Percentiles rank a stretch among this genome's conserved stretches.
Evolutionary conservation across 2,797 vertebrate genomes (phyloP).

Genomic region (Pantherophis alleghaniensis): DNA sequence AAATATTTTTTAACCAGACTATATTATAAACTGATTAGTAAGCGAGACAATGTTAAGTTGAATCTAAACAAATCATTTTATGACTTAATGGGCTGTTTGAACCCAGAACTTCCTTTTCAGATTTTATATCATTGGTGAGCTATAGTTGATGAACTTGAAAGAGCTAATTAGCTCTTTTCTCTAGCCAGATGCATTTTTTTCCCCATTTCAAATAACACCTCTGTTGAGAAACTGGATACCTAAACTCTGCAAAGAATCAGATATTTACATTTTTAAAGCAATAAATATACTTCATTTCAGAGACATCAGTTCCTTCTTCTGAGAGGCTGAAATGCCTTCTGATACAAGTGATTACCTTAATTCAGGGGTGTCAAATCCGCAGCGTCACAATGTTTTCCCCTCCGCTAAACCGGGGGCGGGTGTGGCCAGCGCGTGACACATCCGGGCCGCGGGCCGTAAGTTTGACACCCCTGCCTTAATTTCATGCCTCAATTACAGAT

Average conservation of each 20-base stretch:
- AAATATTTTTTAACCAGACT: not conserved
- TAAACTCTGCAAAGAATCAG: not conserved
- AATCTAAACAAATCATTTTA: not conserved
- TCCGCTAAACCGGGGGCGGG: too few relatives aligned
- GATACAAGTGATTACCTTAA: not conserved
- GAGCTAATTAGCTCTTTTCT: not conserved
- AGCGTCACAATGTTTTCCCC: too few relatives aligned
- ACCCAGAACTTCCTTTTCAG: not conserved
- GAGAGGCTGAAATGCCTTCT: not conserved
- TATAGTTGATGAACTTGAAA: not conserved
- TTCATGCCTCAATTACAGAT: not conserved
- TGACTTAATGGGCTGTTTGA: not conserved
- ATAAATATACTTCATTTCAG: not conserved
- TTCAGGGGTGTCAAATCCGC: not conserved
- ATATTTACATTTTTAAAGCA: not conserved
- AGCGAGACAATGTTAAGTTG: not conserved
- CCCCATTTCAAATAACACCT: not conserved
- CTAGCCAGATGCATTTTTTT: not conserved
- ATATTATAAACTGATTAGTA: not conserved
- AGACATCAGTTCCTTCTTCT: not conserved
- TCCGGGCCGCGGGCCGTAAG: rapidly evolving
- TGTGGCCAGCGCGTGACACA: too few relatives aligned
- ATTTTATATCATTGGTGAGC: not conserved
- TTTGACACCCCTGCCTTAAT: not conserved
- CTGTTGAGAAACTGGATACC: not conserved